Evolutionary conservation across 2,888 invertebrate species (phyloP).

Genomic region (Orchesellides sinensis): DNA sequence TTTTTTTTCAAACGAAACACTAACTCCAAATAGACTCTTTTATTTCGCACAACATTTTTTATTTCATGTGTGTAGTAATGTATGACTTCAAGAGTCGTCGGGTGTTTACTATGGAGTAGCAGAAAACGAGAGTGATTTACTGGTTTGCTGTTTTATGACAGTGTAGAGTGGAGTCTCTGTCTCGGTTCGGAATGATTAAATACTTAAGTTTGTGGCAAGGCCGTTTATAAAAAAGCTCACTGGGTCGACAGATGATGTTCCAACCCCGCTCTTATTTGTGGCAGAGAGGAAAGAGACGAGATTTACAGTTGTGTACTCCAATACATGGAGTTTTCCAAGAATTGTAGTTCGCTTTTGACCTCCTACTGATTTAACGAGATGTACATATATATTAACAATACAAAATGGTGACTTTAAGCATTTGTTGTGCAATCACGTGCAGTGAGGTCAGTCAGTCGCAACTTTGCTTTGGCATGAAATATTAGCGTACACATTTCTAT

Average conservation of each 20-base stretch:
- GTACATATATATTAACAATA: too few species aligned
- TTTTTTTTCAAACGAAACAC: background rate
- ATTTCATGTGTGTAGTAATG: background rate
- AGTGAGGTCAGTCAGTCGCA: too few species aligned
- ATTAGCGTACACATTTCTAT: too few species aligned
- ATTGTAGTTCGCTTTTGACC: background rate
- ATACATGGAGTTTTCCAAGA: too few species aligned
- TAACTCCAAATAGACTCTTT: background rate
- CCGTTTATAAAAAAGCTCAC: constrained; percentile 19
- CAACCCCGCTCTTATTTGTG: background rate
- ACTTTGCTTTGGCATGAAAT: too few species aligned
- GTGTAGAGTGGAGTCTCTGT: constrained; percentile 7
- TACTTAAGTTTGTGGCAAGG: constrained; percentile 39
- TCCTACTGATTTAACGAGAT: background rate
- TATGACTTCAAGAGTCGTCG: background rate
- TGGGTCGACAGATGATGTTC: background rate
- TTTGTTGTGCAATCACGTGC: too few species aligned
- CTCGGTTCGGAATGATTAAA: constrained; percentile 36
- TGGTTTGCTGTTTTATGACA: constrained; percentile 15
- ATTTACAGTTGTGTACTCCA: background rate
- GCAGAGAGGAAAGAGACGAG: background rate
- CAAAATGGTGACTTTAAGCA: too few species aligned
- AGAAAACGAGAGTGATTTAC: constrained; percentile 49
- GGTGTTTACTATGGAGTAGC: background rate
- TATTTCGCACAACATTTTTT: background rate